phyloP scores from a whole-genome alignment of 2,888 invertebrate genomes.

The Luperina testacea region DNA sequence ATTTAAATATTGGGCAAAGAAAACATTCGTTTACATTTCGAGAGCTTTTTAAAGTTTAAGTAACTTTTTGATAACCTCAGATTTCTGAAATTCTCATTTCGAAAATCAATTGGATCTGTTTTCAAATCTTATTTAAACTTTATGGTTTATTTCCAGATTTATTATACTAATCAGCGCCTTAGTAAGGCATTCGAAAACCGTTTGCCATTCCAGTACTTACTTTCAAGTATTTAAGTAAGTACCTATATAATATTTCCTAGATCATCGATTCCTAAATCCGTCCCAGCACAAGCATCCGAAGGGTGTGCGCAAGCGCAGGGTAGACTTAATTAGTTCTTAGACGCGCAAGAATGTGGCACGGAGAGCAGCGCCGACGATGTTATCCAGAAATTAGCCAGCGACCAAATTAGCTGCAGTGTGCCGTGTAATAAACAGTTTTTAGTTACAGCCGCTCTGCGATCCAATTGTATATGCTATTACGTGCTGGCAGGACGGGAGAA shows the following conservation, averaged over 20 bases:
- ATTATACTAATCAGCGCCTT: background rate
- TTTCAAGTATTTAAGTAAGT: too few species aligned
- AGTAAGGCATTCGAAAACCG: background rate
- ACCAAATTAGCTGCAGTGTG: slow-evolving; percentile 72
- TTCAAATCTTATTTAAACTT: background rate
- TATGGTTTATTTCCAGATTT: background rate
- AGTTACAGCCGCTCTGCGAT: slow-evolving; percentile 46
- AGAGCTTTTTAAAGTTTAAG: background rate
- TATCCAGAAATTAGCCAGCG: slow-evolving; percentile 76
- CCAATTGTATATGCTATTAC: slow-evolving; percentile 59
- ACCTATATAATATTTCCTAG: slow-evolving; percentile 33
- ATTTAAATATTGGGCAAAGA: slow-evolving; percentile 38
- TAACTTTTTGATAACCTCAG: slow-evolving; percentile 10
- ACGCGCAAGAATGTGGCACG: slow-evolving; percentile 81
- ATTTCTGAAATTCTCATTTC: background rate
- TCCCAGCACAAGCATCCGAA: slow-evolving; percentile 55
- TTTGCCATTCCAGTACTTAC: background rate
- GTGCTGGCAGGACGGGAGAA: slow-evolving; percentile 3
- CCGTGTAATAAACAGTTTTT: slow-evolving; percentile 65
- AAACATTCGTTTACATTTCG: slow-evolving; percentile 13
- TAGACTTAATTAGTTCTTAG: slow-evolving; percentile 85
- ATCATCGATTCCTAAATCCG: slow-evolving; percentile 31
- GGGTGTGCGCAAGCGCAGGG: slow-evolving; percentile 70
- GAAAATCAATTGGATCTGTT: background rate
- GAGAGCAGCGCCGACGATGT: slow-evolving; percentile 65